Evolutionary conservation across 2,113 vertebrate species (phyloP), one percentile per base, ranked within the genome.

Genomic region (Montifringilla adamsi): DNA sequence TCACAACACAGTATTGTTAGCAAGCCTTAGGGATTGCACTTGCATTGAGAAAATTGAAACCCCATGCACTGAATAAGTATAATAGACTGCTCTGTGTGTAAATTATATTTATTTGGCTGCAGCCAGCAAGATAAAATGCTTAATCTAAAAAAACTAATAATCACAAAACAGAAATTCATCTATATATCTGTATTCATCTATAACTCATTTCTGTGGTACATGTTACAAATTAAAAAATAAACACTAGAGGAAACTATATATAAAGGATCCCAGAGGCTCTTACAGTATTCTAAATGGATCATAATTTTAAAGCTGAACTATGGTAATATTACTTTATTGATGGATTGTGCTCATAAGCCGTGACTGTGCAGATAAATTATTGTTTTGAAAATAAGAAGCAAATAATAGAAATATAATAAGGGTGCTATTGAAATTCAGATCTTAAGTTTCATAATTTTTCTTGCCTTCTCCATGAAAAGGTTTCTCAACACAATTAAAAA

Each of bases 71-170:
- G 81, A 92, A 95, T 59, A 23, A 64, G 13, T 50, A 91, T 91
- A 84, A 93, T 66, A 93, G 62, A 76, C 63, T 91, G 11, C n/a
- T 79, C 64, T 74, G 44, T 28, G 13, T 69, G 76, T 64, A 92
- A 89, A 94, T 95, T 85, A 79, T 39, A 64, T 95, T 70, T 88
- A 46, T 75, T 96, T 92, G 55, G 20, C 31, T 83, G 22, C 69
- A 90, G 41, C 41, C 39, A 56, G 58, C 8, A 76, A 89, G 56
- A 92, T 82, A 89, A 93, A 97, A 94, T 85, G 15, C 50, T 96
- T 95, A 95, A 96, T 95, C 89, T 91, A 94, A 95, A 93, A 37
- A 94, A 94, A 76, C 33, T 73, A 85, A 92, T 89, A 78, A 95
- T 88, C 46, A 79, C 30, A 60, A 91, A 72, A 22, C 10, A 91